Base-by-base conservation (phyloP, 2,797 vertebrate species). In the Scolopax rusticola region DNA sequence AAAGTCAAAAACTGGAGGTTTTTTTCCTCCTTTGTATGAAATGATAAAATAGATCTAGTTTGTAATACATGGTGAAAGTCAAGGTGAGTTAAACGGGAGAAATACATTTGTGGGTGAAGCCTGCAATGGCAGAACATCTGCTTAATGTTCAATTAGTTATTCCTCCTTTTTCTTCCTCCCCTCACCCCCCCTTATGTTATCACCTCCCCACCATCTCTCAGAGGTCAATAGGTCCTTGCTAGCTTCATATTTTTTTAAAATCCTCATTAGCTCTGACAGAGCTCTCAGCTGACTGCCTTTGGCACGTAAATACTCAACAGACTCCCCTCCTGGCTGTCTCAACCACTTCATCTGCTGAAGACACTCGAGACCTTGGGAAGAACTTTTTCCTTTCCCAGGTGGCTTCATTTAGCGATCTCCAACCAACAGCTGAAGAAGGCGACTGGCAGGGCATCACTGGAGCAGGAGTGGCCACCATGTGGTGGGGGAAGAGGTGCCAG, bases 161-260 rank as follows among this genome's bases (percentile, higher is more conserved):
- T 75, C 12, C 23, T 61, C 16, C 16, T 57, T 38, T 21, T 5
- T 8, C 10, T 5, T 45, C 45, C 15, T 15, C 33, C 7, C 3
- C 41, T 28, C 51, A 51, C 43, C 18, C 9, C 24, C 2, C 4
- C 4, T 8, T 27, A 40, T 25, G 9, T 33, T 71, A 40, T 45
- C 53, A 23, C 59, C 75, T 65, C 69, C 82, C 25, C 53, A 73
- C 4, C 14, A 33, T 54, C 17, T 40, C 43, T 84, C 32, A 64
- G 53, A 89, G 65, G 69, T 69, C 1, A 0, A 33, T 23, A 75
- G 60, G 60, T 93, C 38, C 45, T 73, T 68, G 38, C 40, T 68
- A 67, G 76, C 79, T 94, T 97, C 96, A 95, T 96, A 86, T 96
- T 96, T 97, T 93, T 96, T 97, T 96, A 91, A 97, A 96, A 43